Evolutionary conservation across 2,888 invertebrate species (phyloP).

Genomic region (Allolobophora icterica): DNA sequence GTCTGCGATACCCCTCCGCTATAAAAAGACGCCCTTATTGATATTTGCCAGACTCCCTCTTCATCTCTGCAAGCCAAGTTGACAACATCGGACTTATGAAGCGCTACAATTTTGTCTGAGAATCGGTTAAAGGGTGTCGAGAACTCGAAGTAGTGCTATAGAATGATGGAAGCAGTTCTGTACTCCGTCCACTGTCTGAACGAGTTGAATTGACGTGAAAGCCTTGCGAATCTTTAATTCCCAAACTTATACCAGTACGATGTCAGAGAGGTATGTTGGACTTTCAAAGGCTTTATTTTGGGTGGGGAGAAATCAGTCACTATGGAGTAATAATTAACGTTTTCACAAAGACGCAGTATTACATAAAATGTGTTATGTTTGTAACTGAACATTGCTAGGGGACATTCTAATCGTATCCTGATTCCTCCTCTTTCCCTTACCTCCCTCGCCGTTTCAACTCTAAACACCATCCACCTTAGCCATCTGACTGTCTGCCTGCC

Average conservation of each 20-base stretch:
- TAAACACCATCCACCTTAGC: too few relatives aligned
- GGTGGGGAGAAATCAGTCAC: background rate
- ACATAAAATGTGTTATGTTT: background rate
- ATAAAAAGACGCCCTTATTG: background rate
- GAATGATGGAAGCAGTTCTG: background rate
- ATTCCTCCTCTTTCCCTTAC: too few relatives aligned
- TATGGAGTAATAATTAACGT: background rate
- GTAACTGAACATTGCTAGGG: background rate
- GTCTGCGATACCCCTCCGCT: background rate
- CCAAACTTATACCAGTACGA: background rate
- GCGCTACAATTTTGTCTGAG: conserved; percentile 17
- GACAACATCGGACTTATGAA: conserved; percentile 17
- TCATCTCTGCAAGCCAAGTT: background rate
- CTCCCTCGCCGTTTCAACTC: too few relatives aligned
- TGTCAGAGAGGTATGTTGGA: background rate
- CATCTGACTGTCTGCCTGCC: too few relatives aligned
- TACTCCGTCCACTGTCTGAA: background rate
- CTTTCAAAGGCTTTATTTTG: background rate
- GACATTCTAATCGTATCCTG: too few relatives aligned
- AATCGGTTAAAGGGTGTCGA: background rate
- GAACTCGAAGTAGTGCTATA: background rate
- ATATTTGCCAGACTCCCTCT: background rate
- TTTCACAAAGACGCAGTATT: background rate
- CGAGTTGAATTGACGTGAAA: conserved; percentile 7
- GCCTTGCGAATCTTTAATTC: background rate